Evolutionary conservation across 2,113 vertebrate genomes (phyloP).

Genomic region (Mesembrinibis cayennensis): DNA sequence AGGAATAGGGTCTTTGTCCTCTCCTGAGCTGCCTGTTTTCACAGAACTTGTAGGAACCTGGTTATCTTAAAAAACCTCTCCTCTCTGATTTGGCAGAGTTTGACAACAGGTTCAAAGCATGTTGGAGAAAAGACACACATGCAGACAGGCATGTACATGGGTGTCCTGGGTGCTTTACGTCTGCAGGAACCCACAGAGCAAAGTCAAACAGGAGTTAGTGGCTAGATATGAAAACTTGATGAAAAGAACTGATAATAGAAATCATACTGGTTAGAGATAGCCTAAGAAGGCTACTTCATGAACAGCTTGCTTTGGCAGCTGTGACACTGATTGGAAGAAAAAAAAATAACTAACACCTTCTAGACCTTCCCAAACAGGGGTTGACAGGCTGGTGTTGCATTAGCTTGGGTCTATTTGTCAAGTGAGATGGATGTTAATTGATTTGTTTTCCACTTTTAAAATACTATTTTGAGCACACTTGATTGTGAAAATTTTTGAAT

Average conservation of each 20-base stretch:
- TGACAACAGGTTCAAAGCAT: not conserved
- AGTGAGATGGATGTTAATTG: not conserved
- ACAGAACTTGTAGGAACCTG: not conserved
- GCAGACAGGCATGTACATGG: fast-evolving
- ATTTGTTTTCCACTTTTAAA: not conserved
- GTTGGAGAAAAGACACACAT: not conserved
- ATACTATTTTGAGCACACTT: not conserved
- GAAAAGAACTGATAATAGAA: not conserved
- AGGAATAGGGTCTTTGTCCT: not conserved
- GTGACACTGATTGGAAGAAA: not conserved
- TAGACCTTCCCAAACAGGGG: not conserved
- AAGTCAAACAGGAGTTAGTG: not conserved
- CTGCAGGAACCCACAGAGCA: not conserved
- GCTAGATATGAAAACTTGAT: not conserved
- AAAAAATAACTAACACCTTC: not conserved
- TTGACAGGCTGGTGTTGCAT: not conserved
- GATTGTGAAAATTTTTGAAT: not conserved
- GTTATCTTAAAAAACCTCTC: not conserved
- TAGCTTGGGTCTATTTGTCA: not conserved
- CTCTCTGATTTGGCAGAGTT: not conserved
- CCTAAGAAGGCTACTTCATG: not conserved
- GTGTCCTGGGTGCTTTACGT: not conserved
- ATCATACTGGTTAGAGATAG: not conserved
- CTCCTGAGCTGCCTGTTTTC: not conserved
- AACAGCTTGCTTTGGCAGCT: not conserved